Base-by-base conservation (phyloP, 2,888 invertebrate species). In the Melanophora roralis region DNA sequence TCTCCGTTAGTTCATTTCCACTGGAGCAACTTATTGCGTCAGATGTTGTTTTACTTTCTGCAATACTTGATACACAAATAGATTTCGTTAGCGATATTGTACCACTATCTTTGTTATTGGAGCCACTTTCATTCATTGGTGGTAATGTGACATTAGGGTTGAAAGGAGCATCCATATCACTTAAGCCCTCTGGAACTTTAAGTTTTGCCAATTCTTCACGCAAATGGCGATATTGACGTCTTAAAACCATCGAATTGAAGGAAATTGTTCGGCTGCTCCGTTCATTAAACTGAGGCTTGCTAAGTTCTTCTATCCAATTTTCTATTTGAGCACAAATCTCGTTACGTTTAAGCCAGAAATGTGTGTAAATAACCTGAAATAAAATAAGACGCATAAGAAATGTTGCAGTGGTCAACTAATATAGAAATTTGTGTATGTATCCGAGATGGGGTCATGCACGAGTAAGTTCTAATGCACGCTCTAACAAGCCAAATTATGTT, bases 341-440 rank as follows among this genome's bases (percentile, higher is more conserved):
- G 86, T 96, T 94, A 75, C 96, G 93, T 90, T 98, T 98, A 86
- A 98, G 92, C 95, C 97, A 98, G 90, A 98, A 98, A 90, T 98
- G 98, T 27, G 95, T 94, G 83, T 96, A 95, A 83, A 98, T 96
- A 62, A 97, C 95, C 94, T 96, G 86, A 1, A 67, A 67, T 64
- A 47, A 38, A 12, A 5, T n/a, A n/a, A n/a, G n/a, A n/a, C n/a
- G n/a, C n/a, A n/a, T n/a, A n/a, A n/a, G n/a, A n/a, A n/a, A n/a
- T n/a, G n/a, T 27, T 27, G 6, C 27, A 27, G 27, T 27, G 27
- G 6, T n/a, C n/a, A n/a, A n/a, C n/a, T n/a, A n/a, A n/a, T n/a
- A n/a, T n/a, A n/a, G n/a, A n/a, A n/a, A n/a, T n/a, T n/a, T n/a
- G n/a, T n/a, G n/a, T n/a, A n/a, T n/a, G n/a, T n/a, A n/a, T n/a